Evolutionary conservation across 2,888 invertebrate species (phyloP).

Genomic region (Buathra laborator): DNA sequence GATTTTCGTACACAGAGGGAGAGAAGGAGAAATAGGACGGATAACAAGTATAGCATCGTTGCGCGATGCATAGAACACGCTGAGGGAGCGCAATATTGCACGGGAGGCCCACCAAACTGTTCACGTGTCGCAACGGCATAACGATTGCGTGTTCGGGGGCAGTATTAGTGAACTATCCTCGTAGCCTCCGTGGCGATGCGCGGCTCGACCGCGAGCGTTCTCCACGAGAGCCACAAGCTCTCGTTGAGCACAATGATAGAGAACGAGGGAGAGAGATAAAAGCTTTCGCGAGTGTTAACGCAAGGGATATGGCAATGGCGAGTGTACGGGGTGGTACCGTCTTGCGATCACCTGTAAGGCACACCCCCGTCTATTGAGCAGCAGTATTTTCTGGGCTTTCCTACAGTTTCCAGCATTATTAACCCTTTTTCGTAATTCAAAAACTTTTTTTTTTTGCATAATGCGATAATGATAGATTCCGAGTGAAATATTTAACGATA

Average conservation of each 20-base stretch:
- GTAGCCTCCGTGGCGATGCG: constrained; percentile 32
- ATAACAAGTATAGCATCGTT: constrained; percentile 53
- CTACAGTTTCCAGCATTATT: not conserved
- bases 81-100: constrained; percentile 55
- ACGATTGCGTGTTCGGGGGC: constrained; percentile 83
- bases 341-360: constrained; percentile 45
- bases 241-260: constrained; percentile 67
- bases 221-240: constrained; percentile 61
- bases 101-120: constrained; percentile 48
- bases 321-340: constrained; percentile 79
- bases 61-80: constrained; percentile 66
- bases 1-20: constrained; percentile 74
- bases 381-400: not conserved
- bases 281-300: constrained; percentile 56
- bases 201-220: constrained; percentile 33
- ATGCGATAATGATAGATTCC: not conserved
- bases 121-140: constrained; percentile 73
- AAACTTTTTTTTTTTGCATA: not conserved
- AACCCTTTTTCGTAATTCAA: not conserved
- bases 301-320: constrained; percentile 74
- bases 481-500: too few species aligned
- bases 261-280: constrained; percentile 55
- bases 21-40: constrained; percentile 32
- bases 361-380: constrained; percentile 4
- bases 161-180: constrained; percentile 74